These are phyloP conservation scores for Neopelma chrysocephalum DNA, from an alignment of 2,797 vertebrate species.

Conservation along the genomic window DNA sequence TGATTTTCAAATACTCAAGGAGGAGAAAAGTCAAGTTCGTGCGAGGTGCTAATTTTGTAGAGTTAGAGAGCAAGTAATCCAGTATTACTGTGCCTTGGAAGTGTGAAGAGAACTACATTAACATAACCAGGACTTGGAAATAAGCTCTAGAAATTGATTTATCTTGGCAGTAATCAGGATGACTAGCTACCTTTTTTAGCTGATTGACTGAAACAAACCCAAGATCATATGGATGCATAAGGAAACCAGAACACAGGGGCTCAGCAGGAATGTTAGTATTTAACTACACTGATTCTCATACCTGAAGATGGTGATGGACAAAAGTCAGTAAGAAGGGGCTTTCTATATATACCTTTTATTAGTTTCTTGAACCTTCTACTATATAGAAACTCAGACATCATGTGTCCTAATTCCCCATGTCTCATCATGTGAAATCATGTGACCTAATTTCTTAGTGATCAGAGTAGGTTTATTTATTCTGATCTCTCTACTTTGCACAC, in stretches of 20 bases:
- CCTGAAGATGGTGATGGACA: background rate
- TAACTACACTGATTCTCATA: background rate
- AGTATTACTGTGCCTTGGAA: slow-evolving; percentile 25
- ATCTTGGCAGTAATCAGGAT: slow-evolving; percentile 53
- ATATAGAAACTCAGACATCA: background rate
- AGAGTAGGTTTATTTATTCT: background rate
- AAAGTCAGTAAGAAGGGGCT: background rate
- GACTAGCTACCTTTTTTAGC: background rate
- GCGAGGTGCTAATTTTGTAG: slow-evolving; percentile 1
- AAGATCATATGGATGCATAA: background rate
- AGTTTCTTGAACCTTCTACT: background rate
- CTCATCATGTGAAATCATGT: too few species aligned
- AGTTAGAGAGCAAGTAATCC: slow-evolving; percentile 13
- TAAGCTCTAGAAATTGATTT: slow-evolving; percentile 44
- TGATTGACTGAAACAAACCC: slow-evolving; percentile 8
- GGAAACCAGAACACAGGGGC: background rate
- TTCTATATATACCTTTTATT: background rate
- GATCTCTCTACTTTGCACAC: background rate
- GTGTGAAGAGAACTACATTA: slow-evolving; percentile 58
- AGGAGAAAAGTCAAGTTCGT: background rate
- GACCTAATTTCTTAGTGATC: background rate
- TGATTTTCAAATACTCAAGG: slow-evolving; percentile 5
- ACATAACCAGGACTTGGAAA: background rate
- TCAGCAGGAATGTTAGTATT: background rate
- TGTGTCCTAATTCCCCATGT: too few species aligned